A percentile compares a stretch with the other conserved stretches of the same genome.
Evolutionary conservation across 2,888 invertebrate species (phyloP).

Genomic region (Ormyrus rosae): DNA sequence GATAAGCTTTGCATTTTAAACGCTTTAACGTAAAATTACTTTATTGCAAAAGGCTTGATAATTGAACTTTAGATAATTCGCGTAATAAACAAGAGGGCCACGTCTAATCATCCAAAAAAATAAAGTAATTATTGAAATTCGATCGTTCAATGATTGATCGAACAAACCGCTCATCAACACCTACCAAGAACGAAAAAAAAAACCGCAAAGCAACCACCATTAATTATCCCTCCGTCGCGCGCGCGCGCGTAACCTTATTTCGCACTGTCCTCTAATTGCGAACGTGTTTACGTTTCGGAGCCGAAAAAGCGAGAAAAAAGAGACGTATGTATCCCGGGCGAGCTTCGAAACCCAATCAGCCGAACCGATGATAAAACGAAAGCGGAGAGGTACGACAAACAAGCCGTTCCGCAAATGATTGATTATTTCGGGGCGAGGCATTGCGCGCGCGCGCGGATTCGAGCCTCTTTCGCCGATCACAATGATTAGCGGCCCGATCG

Average conservation of each 20-base stretch:
- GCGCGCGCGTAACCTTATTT: background rate
- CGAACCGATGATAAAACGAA: constrained; percentile 23
- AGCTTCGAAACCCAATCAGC: background rate
- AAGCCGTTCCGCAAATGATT: constrained; percentile 32
- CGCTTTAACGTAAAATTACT: too few relatives aligned
- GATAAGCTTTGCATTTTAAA: too few relatives aligned
- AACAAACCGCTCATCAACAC: too few relatives aligned
- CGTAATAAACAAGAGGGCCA: too few relatives aligned
- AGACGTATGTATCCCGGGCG: background rate
- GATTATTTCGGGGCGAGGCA: constrained; percentile 31
- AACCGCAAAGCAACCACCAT: background rate
- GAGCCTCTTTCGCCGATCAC: constrained; percentile 39
- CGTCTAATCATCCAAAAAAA: too few relatives aligned
- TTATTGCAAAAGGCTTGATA: too few relatives aligned
- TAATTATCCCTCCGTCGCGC: constrained; percentile 12
- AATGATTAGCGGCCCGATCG: constrained; percentile 48
- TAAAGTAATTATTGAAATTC: too few relatives aligned
- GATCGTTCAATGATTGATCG: too few relatives aligned
- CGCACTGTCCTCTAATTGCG: constrained; percentile 12
- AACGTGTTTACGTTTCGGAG: constrained; percentile 19
- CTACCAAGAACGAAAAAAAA: too few relatives aligned
- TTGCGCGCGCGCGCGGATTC: background rate
- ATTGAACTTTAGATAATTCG: too few relatives aligned
- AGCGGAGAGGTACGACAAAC: background rate
- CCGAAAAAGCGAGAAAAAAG: background rate